These are phyloP conservation scores for Puma concolor DNA, from an alignment of 2,113 vertebrate species.

Conservation along the genomic window DNA sequence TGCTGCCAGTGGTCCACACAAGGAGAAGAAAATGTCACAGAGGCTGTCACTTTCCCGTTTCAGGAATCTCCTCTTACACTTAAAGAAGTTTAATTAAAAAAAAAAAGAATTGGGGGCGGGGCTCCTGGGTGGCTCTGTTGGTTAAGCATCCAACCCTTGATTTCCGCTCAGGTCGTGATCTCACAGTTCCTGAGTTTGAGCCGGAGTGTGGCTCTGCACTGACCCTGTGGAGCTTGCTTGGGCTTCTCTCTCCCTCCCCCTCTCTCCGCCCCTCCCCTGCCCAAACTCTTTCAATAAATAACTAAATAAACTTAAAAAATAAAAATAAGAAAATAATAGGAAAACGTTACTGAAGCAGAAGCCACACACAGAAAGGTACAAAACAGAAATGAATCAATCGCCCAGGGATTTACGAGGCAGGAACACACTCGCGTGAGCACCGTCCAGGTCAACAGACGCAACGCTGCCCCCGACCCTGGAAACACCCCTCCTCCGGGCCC, in stretches of 20 bases:
- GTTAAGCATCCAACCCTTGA: no score
- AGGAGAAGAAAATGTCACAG: neutral
- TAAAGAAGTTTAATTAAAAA: neutral
- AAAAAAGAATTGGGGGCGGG: neutral
- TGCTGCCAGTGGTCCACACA: no score
- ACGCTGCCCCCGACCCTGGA: neutral
- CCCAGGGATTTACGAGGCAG: neutral
- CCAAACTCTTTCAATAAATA: no score
- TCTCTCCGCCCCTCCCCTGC: no score
- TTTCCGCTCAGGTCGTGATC: no score
- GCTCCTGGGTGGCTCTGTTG: no score
- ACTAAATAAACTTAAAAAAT: no score
- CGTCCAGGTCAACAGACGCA: neutral
- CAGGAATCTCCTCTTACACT: neutral
- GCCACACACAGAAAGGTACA: neutral
- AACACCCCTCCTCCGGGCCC: neutral
- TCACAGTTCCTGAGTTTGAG: no score
- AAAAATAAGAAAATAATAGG: no score
- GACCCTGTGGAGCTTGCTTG: no score
- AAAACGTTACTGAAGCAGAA: neutral
- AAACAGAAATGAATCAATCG: neutral
- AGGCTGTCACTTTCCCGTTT: neutral
- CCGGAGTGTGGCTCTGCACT: no score
- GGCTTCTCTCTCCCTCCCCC: no score
- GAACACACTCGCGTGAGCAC: neutral